Evolutionary conservation across 1,140 invertebrate species (phyloP).

Genomic region (Calephelis virginiensis): DNA sequence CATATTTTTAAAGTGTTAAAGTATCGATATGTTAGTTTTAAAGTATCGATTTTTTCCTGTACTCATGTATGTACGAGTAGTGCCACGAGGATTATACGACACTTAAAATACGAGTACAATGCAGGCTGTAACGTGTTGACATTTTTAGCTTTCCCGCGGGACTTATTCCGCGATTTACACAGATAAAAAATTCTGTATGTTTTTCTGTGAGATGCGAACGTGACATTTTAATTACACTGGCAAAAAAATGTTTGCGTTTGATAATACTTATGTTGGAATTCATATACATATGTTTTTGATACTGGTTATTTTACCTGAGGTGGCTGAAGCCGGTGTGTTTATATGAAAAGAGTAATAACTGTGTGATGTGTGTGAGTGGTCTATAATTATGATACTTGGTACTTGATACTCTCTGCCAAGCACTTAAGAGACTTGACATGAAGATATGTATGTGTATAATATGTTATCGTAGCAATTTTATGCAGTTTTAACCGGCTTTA

Average conservation of each 20-base stretch:
- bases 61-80: constrained; percentile 7
- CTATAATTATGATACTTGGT: too few relatives aligned
- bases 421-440: too few relatives aligned
- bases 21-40: too few relatives aligned
- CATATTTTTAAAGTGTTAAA: too few relatives aligned
- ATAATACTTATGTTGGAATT: neutral
- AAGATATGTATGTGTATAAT: too few relatives aligned
- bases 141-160: constrained; percentile 34
- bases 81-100: neutral
- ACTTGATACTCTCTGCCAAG: too few relatives aligned
- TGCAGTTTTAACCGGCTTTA: too few relatives aligned
- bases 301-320: too few relatives aligned
- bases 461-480: too few relatives aligned
- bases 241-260: neutral
- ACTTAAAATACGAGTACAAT: constrained; percentile 19
- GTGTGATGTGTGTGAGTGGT: too few relatives aligned
- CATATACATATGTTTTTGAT: neutral
- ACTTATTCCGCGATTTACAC: constrained; percentile 26
- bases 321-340: too few relatives aligned
- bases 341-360: too few relatives aligned
- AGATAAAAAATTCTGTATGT: constrained; percentile 23
- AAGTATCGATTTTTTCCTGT: neutral
- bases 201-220: neutral
- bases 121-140: constrained; percentile 23
- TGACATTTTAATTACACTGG: neutral